A percentile compares a stretch with the other conserved stretches of the same genome.
phyloP scores from a whole-genome alignment of 1,140 invertebrate species.

The honey bee (Apis mellifera) region DNA sequence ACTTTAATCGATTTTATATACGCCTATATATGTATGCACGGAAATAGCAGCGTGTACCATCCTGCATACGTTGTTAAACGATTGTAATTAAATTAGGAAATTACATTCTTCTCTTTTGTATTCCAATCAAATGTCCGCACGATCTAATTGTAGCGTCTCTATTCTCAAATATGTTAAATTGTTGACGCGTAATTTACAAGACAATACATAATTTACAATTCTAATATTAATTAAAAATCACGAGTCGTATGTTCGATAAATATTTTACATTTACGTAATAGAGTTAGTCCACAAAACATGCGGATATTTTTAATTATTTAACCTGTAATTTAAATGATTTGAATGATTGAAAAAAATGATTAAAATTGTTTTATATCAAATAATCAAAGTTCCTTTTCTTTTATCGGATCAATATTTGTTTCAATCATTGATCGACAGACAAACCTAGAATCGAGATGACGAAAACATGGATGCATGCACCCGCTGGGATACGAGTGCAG shows the following conservation, averaged over 20 bases:
- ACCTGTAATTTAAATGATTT: not conserved
- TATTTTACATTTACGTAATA: not conserved
- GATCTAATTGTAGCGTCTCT: slow-evolving; percentile 51
- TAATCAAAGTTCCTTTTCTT: not conserved
- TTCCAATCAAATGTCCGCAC: slow-evolving; percentile 51
- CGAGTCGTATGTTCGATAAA: not conserved
- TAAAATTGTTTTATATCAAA: not conserved
- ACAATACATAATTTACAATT: not conserved
- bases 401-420: not conserved
- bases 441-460: slow-evolving; percentile 85
- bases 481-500: slow-evolving; percentile 85
- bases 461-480: slow-evolving; percentile 87
- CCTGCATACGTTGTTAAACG: slow-evolving; percentile 35
- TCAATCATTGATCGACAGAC: slow-evolving; percentile 80
- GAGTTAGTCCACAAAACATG: no score
- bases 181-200: slow-evolving; percentile 13
- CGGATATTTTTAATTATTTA: no score
- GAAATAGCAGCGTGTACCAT: slow-evolving; percentile 62
- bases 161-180: slow-evolving; percentile 29
- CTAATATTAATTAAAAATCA: not conserved
- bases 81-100: slow-evolving; percentile 67
- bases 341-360: not conserved
- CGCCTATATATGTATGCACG: slow-evolving; percentile 27
- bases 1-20: slow-evolving; percentile 63
- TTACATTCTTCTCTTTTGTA: slow-evolving; percentile 60